phyloP scores from a whole-genome alignment of 1,140 invertebrate genomes.

The Nautilus pompilius region DNA sequence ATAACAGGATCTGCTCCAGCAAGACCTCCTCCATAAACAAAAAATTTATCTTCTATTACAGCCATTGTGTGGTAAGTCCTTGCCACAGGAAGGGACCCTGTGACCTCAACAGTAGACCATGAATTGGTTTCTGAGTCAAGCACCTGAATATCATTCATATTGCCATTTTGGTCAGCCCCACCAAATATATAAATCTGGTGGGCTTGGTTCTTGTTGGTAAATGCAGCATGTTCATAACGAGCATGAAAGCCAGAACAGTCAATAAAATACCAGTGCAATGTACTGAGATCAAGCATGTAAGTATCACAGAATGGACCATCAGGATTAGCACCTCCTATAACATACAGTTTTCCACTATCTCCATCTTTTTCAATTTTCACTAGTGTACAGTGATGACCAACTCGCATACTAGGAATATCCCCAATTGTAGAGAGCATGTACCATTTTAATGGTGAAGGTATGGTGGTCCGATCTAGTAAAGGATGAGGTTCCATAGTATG shows the following conservation, averaged over 20 bases:
- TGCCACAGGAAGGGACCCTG: slow-evolving; percentile 41
- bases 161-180: slow-evolving; percentile 51
- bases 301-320: slow-evolving; percentile 49
- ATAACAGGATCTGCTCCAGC: slow-evolving; percentile 47
- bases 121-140: slow-evolving; percentile 35
- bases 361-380: slow-evolving; percentile 23
- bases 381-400: slow-evolving; percentile 50
- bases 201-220: slow-evolving; percentile 34
- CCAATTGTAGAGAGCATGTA: slow-evolving; percentile 49
- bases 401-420: slow-evolving; percentile 48
- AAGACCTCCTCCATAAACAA: slow-evolving; percentile 55
- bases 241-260: slow-evolving; percentile 41
- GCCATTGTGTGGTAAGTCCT: slow-evolving; percentile 49
- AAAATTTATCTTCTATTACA: slow-evolving; percentile 39
- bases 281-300: slow-evolving; percentile 48
- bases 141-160: slow-evolving; percentile 52
- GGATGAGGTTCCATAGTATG: slow-evolving; percentile 52
- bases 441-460: slow-evolving; percentile 43
- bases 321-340: slow-evolving; percentile 55
- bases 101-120: slow-evolving; percentile 35
- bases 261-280: slow-evolving; percentile 47
- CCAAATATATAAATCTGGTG: slow-evolving; percentile 52
- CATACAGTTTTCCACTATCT: slow-evolving; percentile 46
- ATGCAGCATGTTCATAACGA: slow-evolving; percentile 51
- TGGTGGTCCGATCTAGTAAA: slow-evolving; percentile 37